Evolutionary conservation across 1,140 invertebrate species (phyloP), one percentile per base, ranked within the genome.

Genomic region (Drosophila melanica): DNA sequence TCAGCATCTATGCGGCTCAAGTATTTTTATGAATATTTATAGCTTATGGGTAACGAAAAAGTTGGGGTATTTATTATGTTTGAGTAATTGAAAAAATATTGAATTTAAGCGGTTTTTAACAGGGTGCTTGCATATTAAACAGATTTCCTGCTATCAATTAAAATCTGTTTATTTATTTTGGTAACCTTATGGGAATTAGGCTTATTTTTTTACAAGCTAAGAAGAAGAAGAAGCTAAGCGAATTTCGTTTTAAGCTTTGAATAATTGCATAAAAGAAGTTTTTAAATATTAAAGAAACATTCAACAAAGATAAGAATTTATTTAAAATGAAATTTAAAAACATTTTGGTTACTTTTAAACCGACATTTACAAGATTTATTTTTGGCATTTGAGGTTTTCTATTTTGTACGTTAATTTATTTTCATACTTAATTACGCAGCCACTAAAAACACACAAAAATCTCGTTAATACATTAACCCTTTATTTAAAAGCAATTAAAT

Each of bases 61-160:
- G 6, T 23, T 18, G 42, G 14, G 20, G 30, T 35, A 37, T 47
- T 35, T 35, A 33, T 18, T 53, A 33, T 44, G 33, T 23, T 51
- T 33, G 5, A n/a, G 39, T 66, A 66, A 72, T 72, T 66, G 53
- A 72, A 67, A 66, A 44, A 14, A 57, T 42, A 39, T 12, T 8
- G 2, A 23, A 23, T 44, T 44, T 57, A 57, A 57, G 39, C 39
- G 39, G 9, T n/a, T 57, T 30, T 41, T 27, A 55, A 42, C 10
- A 12, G 41, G 12, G 2, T 39, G 35, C 5, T 12, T 23, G 6
- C 10, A n/a, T 37, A 55, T 55, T 55, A 35, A 41, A 39, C 45
- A 30, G 12, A 14, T 50, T 30, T 51, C 5, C 16, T 12, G 33
- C 8, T 12, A 39, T 44, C 20, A 58, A 48, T 35, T 8, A 12